Evolutionary conservation across 1,140 invertebrate genomes (phyloP), one percentile per base, ranked within the genome.

Genomic region (Muscidifurax raptorellus): DNA sequence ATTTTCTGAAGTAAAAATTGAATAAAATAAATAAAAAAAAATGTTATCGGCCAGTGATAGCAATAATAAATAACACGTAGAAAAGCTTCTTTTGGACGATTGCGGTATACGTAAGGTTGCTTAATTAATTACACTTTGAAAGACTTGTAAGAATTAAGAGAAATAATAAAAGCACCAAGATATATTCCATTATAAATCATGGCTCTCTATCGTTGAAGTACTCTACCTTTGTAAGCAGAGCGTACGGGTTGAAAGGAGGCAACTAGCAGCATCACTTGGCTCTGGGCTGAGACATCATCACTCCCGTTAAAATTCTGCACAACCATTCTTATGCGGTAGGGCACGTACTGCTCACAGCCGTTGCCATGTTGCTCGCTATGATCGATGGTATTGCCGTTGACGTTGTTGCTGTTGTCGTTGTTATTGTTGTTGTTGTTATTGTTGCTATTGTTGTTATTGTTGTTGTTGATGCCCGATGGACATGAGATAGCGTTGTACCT

Each of bases 181-280:
- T 15, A 13, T 22, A 18, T 59, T n/a, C 22, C 52, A 4, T 5
- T 59, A 5, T 59, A 59, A 22, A 7, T 59, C 4, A 22, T n/a
- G 4, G 2, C 5, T 59, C 2, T 59, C n/a, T 18, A 59, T 59
- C 15, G 1, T 18, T 47, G 2, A n/a, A 22, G 6, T 59, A 69
- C 36, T 91, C 92, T 92, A 97, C 97, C 94, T 95, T 95, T 96
- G 90, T 96, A 97, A 69, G 95, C 95, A 25, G 97, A 96, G 86
- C 93, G 94, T 81, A 97, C 94, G n/a, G 95, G 95, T 18, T 94
- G 95, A 1, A 96, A 96, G 32, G 95, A 95, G 69, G 97, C 95
- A 32, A 97, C 94, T 1, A 98, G 91, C 86, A 96, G 95, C 88
- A 95, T 95, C 32, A 94, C 94, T 36, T 93, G 85, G 86, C 74